Conservation (phyloP, 2,113 vertebrate genomes). For the Syrrhaptes paradoxus region DNA sequence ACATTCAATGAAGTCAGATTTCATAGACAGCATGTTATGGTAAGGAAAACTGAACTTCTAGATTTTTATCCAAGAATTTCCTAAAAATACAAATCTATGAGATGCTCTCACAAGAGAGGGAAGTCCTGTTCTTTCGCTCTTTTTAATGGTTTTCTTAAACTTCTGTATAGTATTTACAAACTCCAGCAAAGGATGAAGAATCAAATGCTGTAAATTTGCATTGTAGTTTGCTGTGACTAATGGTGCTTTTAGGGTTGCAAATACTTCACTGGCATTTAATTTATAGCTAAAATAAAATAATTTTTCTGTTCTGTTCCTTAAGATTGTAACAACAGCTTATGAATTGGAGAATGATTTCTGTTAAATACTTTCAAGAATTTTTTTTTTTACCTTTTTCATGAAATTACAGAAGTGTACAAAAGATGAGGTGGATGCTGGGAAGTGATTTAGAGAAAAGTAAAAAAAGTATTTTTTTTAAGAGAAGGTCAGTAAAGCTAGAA, state of each 20-base stretch:
- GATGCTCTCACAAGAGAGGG: not conserved
- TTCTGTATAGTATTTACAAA: not conserved
- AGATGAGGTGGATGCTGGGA: not conserved
- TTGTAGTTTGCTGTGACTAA: not conserved
- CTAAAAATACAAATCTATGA: not conserved
- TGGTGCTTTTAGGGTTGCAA: not conserved
- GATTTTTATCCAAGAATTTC: not conserved
- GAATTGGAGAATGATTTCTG: not conserved
- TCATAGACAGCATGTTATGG: not conserved
- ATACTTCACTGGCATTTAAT: not conserved
- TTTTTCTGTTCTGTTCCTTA: not conserved
- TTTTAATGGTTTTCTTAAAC: not conserved
- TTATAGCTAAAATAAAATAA: not conserved
- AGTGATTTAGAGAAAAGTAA: not conserved
- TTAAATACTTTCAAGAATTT: not conserved
- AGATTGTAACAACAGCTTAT: not conserved
- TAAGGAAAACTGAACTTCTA: not conserved
- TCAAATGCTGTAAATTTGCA: not conserved
- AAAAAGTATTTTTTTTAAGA: not conserved
- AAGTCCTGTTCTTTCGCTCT: not conserved
- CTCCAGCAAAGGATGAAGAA: not conserved
- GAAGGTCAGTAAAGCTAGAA: not conserved
- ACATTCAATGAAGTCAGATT: not conserved
- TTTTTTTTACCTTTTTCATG: not conserved
- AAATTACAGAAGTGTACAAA: not conserved